Base-by-base conservation (phyloP, 2,888 invertebrate genomes). In the Himalopsyche japonica region DNA sequence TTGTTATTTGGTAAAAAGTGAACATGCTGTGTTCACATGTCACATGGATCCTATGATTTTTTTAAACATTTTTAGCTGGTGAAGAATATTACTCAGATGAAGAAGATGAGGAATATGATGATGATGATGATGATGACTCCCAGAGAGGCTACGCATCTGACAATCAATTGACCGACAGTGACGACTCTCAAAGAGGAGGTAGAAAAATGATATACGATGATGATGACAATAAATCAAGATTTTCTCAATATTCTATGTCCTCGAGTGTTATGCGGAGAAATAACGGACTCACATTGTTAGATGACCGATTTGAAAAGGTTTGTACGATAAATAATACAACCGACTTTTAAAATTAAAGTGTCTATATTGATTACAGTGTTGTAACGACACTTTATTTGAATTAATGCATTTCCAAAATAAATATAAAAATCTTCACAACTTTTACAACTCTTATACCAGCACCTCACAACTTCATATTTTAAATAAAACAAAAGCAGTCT, bases 191-290 rank as follows among this genome's bases (percentile, higher is more conserved):
- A 30, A 30, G 32, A 24, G 76, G 32, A 18, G 82, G 79, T 32
- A 43, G 34, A 43, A 76, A 47, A 30, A 20, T 82, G 27, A 87
- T 88, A 0, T 89, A 91, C 3, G 90, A 91, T 83, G 93, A 94
- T 76, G 96, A 96, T 88, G 97, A 98, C 89, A 96, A 96, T 0
- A 97, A 95, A 89, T 97, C 98, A 0, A 93, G 96, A 10, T 98
- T 98, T 90, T 98, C 98, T 0, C 96, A 97, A 88, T 98, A 98
- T 90, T 98, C 98, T 0, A 96, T 98, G 95, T 95, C 96, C 0
- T 98, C 98, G 37, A 98, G 98, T 87, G 96, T 98, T 1, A 96
- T 98, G 32, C 92, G 94, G 20, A 93, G 98, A 82, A 98, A 97
- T 90, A 94, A 97, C 81, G 96, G 97, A 10, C 92, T 98, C 0